phyloP scores from a whole-genome alignment of 1,140 invertebrate genomes.

The Achroia grisella region DNA sequence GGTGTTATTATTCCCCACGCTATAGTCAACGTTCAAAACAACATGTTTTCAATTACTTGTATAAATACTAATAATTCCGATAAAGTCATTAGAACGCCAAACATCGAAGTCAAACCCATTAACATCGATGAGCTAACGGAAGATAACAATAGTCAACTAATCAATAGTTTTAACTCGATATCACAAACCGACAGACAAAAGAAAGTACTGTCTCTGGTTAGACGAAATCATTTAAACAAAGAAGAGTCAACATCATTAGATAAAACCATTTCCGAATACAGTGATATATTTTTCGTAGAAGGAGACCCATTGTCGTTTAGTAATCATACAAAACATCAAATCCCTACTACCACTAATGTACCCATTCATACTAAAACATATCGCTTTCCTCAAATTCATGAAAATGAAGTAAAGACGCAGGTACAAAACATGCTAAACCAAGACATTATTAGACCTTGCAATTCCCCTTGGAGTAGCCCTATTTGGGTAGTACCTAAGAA shows the following conservation, averaged over 20 bases:
- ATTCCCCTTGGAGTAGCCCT: conserved; percentile 34
- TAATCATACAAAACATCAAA: conserved; percentile 15
- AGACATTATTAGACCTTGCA: conserved; percentile 32
- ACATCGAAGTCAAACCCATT: no score
- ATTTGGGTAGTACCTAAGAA: conserved; percentile 16
- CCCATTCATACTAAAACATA: conserved; percentile 30
- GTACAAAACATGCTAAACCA: conserved; percentile 34
- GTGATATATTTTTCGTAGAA: no score
- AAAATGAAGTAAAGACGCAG: conserved; percentile 41
- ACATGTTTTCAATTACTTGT: conserved; percentile 2
- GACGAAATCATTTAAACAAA: no score
- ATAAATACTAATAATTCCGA: not conserved
- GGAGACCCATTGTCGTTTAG: conserved; percentile 15
- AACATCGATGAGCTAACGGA: no score
- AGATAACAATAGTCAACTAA: no score
- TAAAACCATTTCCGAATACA: conserved; percentile 23
- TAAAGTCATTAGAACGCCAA: not conserved
- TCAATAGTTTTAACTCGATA: no score
- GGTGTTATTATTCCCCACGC: conserved; percentile 15
- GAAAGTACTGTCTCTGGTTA: no score
- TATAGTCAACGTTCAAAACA: conserved; percentile 14
- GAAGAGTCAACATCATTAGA: no score
- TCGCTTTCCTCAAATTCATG: conserved; percentile 39
- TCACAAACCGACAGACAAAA: no score
- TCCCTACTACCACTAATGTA: not conserved